A percentile compares a stretch with the other conserved stretches of the same genome.
These are phyloP conservation scores for Drosophila mimica DNA, from an alignment of 2,888 invertebrate species.

Conservation along the genomic window DNA sequence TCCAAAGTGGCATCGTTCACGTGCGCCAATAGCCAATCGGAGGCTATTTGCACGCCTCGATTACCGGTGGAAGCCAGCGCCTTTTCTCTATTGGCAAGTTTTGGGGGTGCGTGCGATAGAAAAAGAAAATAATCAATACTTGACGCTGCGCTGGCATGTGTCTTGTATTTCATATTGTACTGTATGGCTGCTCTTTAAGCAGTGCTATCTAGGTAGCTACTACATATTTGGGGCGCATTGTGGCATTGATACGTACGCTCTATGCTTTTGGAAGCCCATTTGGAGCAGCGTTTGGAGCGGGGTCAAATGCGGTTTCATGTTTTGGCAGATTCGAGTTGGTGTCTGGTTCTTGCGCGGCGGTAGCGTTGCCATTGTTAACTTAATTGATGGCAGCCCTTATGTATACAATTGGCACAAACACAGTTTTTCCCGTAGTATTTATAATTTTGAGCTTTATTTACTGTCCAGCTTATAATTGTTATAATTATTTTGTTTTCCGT, in stretches of 20 bases:
- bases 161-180: neutral
- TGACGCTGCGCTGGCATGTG: neutral
- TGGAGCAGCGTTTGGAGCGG: constrained; percentile 93
- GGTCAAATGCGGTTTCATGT: constrained; percentile 89
- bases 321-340: constrained; percentile 87
- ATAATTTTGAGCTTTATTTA: constrained; percentile 5
- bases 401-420: constrained; percentile 6
- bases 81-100: constrained; percentile 88
- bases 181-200: neutral
- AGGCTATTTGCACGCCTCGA: constrained; percentile 93
- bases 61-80: constrained; percentile 96
- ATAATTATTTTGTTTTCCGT: constrained; percentile 48
- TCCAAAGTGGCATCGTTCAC: constrained; percentile 94
- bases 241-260: constrained; percentile 90
- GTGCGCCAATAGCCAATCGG: constrained; percentile 96
- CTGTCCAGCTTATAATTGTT: constrained; percentile 9
- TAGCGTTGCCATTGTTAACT: constrained; percentile 88
- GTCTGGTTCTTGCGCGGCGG: constrained; percentile 92
- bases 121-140: constrained; percentile 67
- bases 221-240: neutral
- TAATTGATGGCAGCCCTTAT: neutral
- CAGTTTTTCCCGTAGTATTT: neutral
- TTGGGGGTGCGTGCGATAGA: constrained; percentile 10
- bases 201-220: neutral
- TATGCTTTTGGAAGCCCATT: constrained; percentile 94